These are phyloP conservation scores for Streptopelia turtur DNA, from an alignment of 2,797 vertebrate genomes.

Conservation along the genomic window DNA sequence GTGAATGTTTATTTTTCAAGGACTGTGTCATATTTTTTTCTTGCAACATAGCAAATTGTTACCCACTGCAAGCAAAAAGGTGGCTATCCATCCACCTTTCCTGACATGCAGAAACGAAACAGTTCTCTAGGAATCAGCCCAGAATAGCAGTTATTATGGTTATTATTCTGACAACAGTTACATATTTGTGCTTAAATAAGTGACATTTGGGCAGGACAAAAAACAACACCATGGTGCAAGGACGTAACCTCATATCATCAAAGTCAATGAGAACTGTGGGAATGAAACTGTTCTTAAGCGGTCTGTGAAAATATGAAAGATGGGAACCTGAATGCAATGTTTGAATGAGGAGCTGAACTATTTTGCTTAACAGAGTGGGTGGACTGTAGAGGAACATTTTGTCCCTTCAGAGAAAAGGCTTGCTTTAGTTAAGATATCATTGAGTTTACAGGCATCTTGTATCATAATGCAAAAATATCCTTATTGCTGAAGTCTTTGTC, in stretches of 20 bases:
- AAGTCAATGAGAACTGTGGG: neutral
- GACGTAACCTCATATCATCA: neutral
- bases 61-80: neutral
- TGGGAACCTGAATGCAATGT: neutral
- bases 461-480: slow-evolving; percentile 32
- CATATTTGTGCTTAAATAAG: neutral
- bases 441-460: slow-evolving; percentile 17
- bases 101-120: neutral
- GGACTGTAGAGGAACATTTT: neutral
- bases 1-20: neutral
- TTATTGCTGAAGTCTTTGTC: slow-evolving; percentile 32
- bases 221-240: neutral
- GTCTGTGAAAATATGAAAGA: neutral
- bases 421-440: neutral
- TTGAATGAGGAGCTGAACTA: neutral
- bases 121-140: neutral
- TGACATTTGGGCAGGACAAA: neutral
- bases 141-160: neutral
- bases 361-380: neutral
- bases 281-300: neutral
- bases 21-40: neutral
- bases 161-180: neutral
- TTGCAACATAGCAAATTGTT: neutral
- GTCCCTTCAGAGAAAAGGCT: slow-evolving; percentile 4
- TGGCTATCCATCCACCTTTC: neutral